phyloP scores from a whole-genome alignment of 2,797 vertebrate species.

The Coracias cyanogaster region DNA sequence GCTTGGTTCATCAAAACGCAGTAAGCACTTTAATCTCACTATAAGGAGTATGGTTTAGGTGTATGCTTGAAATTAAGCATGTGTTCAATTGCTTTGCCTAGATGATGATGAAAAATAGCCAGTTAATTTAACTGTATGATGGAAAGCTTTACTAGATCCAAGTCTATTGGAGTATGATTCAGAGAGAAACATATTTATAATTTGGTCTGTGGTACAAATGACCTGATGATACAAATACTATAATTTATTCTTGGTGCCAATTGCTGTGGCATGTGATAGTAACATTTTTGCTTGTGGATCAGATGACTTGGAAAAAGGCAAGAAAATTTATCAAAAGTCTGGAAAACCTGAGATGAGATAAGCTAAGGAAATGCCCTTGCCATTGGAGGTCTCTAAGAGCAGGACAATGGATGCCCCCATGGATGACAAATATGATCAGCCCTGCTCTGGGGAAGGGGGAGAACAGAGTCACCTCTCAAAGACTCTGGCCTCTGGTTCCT shows the following conservation, averaged over 20 bases:
- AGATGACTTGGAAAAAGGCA: background rate
- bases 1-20: constrained; percentile 51
- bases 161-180: background rate
- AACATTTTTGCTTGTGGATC: background rate
- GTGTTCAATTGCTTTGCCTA: constrained; percentile 13
- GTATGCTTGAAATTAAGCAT: constrained; percentile 18
- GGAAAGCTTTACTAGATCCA: background rate
- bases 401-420: background rate
- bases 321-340: background rate
- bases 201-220: background rate
- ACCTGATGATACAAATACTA: background rate
- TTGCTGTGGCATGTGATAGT: background rate
- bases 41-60: constrained; percentile 4
- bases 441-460: background rate
- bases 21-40: background rate
- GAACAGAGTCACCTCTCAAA: background rate
- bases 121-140: background rate
- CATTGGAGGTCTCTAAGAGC: background rate
- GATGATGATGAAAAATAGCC: background rate
- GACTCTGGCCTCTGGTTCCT: background rate
- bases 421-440: background rate
- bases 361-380: background rate
- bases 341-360: background rate
- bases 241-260: background rate
- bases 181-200: background rate